Percentiles rank a stretch among this genome's conserved stretches.
Evolutionary conservation across 2,113 vertebrate genomes (phyloP).

Genomic region (Megatriorchis doriae): DNA sequence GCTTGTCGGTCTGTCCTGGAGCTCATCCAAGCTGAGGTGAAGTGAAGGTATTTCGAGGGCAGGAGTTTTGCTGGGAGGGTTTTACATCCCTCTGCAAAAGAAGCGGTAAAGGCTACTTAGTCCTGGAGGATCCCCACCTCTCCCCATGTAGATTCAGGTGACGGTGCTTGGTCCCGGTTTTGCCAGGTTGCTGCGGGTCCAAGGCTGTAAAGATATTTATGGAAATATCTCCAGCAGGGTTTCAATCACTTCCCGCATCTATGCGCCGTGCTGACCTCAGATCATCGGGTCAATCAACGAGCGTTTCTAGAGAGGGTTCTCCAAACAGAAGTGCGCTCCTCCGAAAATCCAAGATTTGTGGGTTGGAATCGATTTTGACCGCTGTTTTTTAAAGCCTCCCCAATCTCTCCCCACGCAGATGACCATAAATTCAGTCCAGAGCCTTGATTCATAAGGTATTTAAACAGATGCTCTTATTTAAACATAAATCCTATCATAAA

Average conservation of each 20-base stretch:
- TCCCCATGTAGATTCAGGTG: neutral
- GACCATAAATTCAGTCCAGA: constrained; percentile 55
- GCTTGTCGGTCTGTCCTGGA: accelerated
- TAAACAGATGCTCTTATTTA: constrained; percentile 68
- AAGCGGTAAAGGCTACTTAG: neutral
- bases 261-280: neutral
- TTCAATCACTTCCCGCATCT: neutral
- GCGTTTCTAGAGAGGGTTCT: neutral
- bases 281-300: neutral
- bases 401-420: constrained; percentile 27
- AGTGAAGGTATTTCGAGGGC: neutral
- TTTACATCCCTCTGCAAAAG: neutral
- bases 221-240: neutral
- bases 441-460: constrained; percentile 56
- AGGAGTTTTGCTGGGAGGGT: neutral
- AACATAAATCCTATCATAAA: constrained; percentile 66
- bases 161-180: accelerated
- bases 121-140: neutral
- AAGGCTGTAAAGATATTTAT: neutral
- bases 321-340: neutral
- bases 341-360: constrained; percentile 34
- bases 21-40: neutral
- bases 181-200: neutral
- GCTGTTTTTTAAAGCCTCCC: constrained; percentile 45
- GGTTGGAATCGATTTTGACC: constrained; percentile 39